Conservation (phyloP, 2,113 vertebrate species). For the Jaculus jaculus region DNA sequence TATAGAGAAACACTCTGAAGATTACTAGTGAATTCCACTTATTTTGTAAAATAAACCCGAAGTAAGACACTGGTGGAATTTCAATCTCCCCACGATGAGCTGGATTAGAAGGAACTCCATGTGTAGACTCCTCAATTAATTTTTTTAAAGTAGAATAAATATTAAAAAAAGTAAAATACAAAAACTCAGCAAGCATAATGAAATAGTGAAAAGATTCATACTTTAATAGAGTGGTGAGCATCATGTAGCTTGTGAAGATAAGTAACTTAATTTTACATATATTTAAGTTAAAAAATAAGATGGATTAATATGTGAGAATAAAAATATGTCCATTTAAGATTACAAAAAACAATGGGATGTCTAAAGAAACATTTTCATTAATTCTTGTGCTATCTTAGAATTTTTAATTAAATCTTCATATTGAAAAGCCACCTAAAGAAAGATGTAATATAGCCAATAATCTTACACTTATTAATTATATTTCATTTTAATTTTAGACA, state of each 20-base stretch:
- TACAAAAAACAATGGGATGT: not conserved
- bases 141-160: conserved; percentile 58
- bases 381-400: not conserved
- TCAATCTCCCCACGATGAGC: conserved; percentile 51
- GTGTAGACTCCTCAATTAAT: conserved; percentile 47
- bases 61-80: conserved; percentile 76
- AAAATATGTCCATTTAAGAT: not conserved
- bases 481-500: conserved; percentile 28
- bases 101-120: conserved; percentile 61
- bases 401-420: not conserved
- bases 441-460: not conserved
- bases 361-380: not conserved
- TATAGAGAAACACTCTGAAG: conserved; percentile 79
- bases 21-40: conserved; percentile 78
- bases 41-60: conserved; percentile 78
- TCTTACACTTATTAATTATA: not conserved
- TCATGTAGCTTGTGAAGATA: not conserved
- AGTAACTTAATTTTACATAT: conserved; percentile 29
- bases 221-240: not conserved
- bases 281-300: conserved; percentile 17
- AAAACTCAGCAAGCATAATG: conserved; percentile 13
- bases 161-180: conserved; percentile 32
- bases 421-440: not conserved
- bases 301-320: not conserved
- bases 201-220: conserved; percentile 26